Evolutionary conservation across 2,888 invertebrate species (phyloP).

Genomic region (Agriopis aurantiaria): DNA sequence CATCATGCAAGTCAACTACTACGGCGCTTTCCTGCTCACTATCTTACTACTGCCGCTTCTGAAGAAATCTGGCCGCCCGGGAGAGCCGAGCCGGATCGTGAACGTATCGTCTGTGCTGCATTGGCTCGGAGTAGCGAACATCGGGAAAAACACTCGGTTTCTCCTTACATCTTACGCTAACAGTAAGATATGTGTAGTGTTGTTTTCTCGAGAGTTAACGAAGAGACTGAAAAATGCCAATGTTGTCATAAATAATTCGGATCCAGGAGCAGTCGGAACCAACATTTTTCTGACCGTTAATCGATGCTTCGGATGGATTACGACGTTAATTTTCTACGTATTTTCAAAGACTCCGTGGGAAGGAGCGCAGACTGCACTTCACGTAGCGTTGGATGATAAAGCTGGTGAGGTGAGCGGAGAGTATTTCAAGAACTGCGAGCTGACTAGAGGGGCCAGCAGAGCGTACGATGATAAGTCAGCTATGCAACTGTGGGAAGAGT

Average conservation of each 20-base stretch:
- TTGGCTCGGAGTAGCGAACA: conserved; percentile 87
- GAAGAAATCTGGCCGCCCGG: conserved; percentile 80
- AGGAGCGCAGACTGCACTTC: conserved; percentile 91
- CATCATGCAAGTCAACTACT: conserved; percentile 96
- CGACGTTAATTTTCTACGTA: conserved; percentile 76
- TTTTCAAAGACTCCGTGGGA: conserved; percentile 90
- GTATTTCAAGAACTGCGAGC: conserved; percentile 91
- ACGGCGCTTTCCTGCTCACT: conserved; percentile 95
- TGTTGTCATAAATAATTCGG: conserved; percentile 92
- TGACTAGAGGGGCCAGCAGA: conserved; percentile 80
- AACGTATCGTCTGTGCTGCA: conserved; percentile 91
- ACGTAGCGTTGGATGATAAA: conserved; percentile 89
- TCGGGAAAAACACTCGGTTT: conserved; percentile 78
- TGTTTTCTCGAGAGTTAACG: conserved; percentile 89
- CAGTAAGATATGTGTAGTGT: conserved; percentile 90
- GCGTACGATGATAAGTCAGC: conserved; percentile 88
- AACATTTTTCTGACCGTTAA: conserved; percentile 86
- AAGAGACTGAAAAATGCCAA: conserved; percentile 87
- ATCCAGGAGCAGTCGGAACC: conserved; percentile 93
- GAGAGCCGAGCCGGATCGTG: conserved; percentile 89
- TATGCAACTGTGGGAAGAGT: conserved; percentile 92
- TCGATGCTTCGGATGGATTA: conserved; percentile 78
- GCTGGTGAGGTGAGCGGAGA: conserved; percentile 88
- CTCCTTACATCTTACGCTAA: conserved; percentile 74
- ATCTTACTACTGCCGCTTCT: conserved; percentile 93